phyloP scores from a whole-genome alignment of 2,888 invertebrate genomes.

The Protophormia terraenovae region DNA sequence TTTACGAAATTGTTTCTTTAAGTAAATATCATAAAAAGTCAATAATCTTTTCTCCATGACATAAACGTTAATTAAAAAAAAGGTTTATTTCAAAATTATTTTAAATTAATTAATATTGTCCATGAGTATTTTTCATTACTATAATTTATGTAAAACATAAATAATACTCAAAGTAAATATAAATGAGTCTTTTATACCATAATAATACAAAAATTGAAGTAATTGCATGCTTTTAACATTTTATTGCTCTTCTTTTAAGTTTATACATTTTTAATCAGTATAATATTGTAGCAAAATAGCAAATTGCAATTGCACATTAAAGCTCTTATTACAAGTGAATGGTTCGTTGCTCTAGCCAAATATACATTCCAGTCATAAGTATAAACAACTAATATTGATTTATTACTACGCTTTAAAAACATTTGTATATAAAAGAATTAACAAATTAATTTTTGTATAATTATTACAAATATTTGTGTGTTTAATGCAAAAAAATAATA shows the following conservation, averaged over 20 bases:
- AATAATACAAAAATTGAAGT: neutral
- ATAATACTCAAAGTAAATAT: neutral
- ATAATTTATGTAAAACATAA: neutral
- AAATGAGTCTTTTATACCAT: neutral
- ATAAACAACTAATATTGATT: neutral
- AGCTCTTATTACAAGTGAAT: conserved; percentile 25
- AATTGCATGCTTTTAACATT: conserved; percentile 36
- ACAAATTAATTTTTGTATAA: conserved; percentile 33
- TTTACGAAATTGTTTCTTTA: no score
- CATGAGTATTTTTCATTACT: neutral
- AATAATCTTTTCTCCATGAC: no score
- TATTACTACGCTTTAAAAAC: neutral
- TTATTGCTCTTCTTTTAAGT: conserved; percentile 9
- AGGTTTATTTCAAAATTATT: no score
- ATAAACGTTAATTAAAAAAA: no score
- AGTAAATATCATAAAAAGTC: no score
- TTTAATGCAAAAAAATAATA: conserved; percentile 12
- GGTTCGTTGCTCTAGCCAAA: conserved; percentile 10
- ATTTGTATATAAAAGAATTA: neutral
- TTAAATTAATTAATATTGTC: no score
- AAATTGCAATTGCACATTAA: neutral
- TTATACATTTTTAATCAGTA: conserved; percentile 25
- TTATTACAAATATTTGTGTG: conserved; percentile 10
- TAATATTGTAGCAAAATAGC: neutral
- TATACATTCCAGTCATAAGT: neutral